Evolutionary conservation across 2,888 invertebrate species (phyloP).

Genomic region (Lepidonotus clava): DNA sequence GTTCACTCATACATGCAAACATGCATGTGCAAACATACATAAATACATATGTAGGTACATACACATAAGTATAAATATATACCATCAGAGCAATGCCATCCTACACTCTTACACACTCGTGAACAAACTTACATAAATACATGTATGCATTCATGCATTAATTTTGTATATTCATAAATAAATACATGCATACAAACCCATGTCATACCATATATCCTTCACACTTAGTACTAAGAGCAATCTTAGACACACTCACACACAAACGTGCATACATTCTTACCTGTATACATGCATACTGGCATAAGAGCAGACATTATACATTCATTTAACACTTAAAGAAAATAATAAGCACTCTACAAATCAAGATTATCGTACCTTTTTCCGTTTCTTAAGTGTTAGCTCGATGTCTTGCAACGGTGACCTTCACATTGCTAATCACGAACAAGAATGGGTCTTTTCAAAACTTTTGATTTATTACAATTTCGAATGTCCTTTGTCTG

Average conservation of each 20-base stretch:
- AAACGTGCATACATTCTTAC: not conserved
- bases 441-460: too few relatives aligned
- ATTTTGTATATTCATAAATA: not conserved
- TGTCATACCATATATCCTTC: not conserved
- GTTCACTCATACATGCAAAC: not conserved
- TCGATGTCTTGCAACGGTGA: too few relatives aligned
- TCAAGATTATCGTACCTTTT: too few relatives aligned
- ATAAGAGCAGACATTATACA: too few relatives aligned
- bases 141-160: not conserved
- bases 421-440: too few relatives aligned
- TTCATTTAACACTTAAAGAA: too few relatives aligned
- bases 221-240: not conserved
- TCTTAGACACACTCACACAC: not conserved
- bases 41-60: not conserved
- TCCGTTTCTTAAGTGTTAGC: too few relatives aligned
- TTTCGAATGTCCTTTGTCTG: too few relatives aligned
- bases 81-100: not conserved
- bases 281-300: too few relatives aligned
- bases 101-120: too few relatives aligned
- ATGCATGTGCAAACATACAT: not conserved
- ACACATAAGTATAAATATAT: not conserved
- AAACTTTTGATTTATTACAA: too few relatives aligned
- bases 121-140: not conserved
- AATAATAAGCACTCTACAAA: too few relatives aligned
- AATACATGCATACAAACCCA: not conserved